Conservation (phyloP, 2,797 vertebrate genomes). For the Heliangelus exortis region DNA sequence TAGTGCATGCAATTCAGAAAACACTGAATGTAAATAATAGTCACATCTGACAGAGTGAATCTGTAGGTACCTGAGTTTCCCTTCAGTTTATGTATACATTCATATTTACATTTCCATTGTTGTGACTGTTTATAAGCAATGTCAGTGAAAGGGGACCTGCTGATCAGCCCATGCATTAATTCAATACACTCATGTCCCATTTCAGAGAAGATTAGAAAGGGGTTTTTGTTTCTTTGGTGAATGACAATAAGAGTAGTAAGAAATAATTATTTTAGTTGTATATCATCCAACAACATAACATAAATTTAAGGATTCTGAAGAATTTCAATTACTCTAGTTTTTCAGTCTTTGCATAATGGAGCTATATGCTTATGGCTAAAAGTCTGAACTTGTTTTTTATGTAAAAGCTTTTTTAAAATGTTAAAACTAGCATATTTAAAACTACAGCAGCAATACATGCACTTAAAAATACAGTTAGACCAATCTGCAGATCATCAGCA, state of each 20-base stretch:
- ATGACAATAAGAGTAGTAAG: background rate
- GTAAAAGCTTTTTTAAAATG: background rate
- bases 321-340: background rate
- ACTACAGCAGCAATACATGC: background rate
- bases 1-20: background rate
- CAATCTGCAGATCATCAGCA: background rate
- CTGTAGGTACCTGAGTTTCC: background rate
- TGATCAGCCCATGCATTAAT: background rate
- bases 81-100: background rate
- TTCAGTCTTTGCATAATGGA: background rate
- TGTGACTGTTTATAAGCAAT: background rate
- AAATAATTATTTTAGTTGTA: background rate
- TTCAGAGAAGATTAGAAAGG: background rate
- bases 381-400: background rate
- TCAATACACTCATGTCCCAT: background rate
- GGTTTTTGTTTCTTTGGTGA: background rate
- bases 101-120: background rate
- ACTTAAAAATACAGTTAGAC: background rate
- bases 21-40: background rate
- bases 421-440: background rate
- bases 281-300: background rate
- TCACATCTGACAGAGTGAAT: background rate
- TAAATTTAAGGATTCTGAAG: background rate
- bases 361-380: background rate
- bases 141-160: background rate